Percentiles rank a stretch among this genome's conserved stretches.
Evolutionary conservation across 2,797 vertebrate genomes (phyloP).

Genomic region (Scolopax bukidnonensis): DNA sequence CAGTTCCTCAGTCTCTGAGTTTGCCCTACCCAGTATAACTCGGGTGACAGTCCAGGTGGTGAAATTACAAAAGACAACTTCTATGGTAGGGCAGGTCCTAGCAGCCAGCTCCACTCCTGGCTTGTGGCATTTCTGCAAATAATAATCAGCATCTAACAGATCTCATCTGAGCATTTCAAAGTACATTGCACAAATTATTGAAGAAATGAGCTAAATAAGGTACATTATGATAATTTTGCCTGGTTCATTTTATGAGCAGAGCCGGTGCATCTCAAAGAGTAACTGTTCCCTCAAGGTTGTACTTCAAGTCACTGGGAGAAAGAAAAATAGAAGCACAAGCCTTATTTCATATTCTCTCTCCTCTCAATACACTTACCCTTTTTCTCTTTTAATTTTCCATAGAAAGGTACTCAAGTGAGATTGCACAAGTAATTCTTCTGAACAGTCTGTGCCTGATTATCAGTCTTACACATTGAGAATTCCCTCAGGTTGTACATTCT

Average conservation of each 20-base stretch:
- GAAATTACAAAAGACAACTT: background rate
- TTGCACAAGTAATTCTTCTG: background rate
- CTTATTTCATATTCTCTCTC: background rate
- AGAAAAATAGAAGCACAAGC: background rate
- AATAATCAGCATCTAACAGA: background rate
- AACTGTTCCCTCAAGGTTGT: background rate
- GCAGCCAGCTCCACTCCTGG: background rate
- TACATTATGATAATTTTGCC: background rate
- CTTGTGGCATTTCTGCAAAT: background rate
- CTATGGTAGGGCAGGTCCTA: background rate
- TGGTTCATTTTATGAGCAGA: background rate
- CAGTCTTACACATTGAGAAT: background rate
- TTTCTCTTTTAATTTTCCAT: conserved; percentile 7
- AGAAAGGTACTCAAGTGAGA: background rate
- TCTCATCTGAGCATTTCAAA: background rate
- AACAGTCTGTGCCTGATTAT: background rate
- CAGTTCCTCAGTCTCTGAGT: background rate
- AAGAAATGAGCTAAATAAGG: background rate
- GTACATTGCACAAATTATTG: background rate
- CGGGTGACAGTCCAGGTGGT: background rate
- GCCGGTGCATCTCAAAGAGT: background rate
- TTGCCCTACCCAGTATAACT: background rate
- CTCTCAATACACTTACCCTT: background rate
- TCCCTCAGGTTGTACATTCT: background rate
- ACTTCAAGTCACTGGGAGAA: background rate